Base-by-base conservation (phyloP, 1,140 invertebrate species). In the Gonioctena quinquepunctata region DNA sequence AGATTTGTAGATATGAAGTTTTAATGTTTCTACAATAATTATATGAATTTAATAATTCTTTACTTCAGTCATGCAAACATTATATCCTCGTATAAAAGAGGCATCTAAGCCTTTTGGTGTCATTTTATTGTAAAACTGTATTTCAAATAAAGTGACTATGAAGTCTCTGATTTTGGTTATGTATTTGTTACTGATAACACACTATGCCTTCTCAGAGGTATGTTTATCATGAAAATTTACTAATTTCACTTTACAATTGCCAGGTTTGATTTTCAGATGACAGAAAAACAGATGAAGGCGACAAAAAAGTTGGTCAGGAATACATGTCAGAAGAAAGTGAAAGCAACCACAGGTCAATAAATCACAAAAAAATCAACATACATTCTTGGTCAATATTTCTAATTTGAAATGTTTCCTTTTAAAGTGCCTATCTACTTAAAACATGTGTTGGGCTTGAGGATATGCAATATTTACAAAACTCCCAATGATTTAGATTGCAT, bases 321-420 rank as follows among this genome's bases (percentile, higher is more conserved):
- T 69, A 72, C 77, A 18, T 83, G 82, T 56, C 70, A 76, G 67
- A 76, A 81, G 4, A 83, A 82, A 79, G 28, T 49, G 22, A 81
- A 83, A 76, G 76, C 79, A n/a, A 73, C 78, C 7, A 60, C 73
- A 25, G 79, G 81, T 83, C n/a, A n/a, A n/a, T n/a, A n/a, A n/a
- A n/a, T n/a, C n/a, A n/a, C n/a, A n/a, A n/a, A n/a, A n/a, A n/a
- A n/a, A n/a, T n/a, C n/a, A n/a, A n/a, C n/a, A n/a, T n/a, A n/a
- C n/a, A n/a, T n/a, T n/a, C n/a, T n/a, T n/a, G n/a, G n/a, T n/a
- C n/a, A n/a, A n/a, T n/a, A n/a, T n/a, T n/a, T n/a, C n/a, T n/a
- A n/a, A n/a, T n/a, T n/a, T n/a, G n/a, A n/a, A n/a, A n/a, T n/a
- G n/a, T n/a, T n/a, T n/a, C n/a, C n/a, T n/a, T n/a, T n/a, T n/a